Evolutionary conservation across 2,797 vertebrate genomes (phyloP).

Genomic region (Gouania willdenowi): DNA sequence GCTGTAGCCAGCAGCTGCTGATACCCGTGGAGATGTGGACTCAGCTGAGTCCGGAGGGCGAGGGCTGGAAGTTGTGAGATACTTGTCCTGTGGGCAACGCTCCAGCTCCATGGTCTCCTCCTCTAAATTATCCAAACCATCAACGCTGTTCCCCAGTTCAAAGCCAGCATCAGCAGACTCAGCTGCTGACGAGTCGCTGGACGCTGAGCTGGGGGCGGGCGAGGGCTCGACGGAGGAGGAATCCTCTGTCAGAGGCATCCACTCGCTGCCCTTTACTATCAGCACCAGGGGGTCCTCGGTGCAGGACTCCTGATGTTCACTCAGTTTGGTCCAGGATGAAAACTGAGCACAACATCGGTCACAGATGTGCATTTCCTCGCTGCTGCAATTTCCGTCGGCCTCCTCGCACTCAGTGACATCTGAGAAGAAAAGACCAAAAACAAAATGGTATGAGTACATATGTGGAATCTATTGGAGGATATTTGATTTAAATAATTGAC

Average conservation of each 20-base stretch:
- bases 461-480: no score
- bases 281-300: conserved; percentile 83
- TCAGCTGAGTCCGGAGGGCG: conserved; percentile 56
- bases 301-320: conserved; percentile 84
- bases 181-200: conserved; percentile 78
- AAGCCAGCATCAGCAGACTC: conserved; percentile 78
- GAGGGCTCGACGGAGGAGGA: conserved; percentile 78
- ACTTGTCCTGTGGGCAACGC: conserved; percentile 68
- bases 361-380: conserved; percentile 86
- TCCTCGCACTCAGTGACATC: conserved; percentile 70
- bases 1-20: conserved; percentile 70
- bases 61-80: conserved; percentile 42
- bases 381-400: conserved; percentile 69
- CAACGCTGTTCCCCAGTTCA: conserved; percentile 58
- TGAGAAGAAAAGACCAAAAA: conserved; percentile 63
- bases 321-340: conserved; percentile 87
- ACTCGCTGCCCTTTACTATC: conserved; percentile 82
- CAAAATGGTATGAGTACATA: no score
- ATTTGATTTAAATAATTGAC: no score
- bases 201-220: conserved; percentile 73
- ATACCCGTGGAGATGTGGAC: conserved; percentile 66
- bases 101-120: conserved; percentile 81
- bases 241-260: conserved; percentile 65
- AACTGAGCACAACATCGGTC: conserved; percentile 91
- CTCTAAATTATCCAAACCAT: conserved; percentile 66